phyloP scores from a whole-genome alignment of 2,113 vertebrate species.

The Strix uralensis region DNA sequence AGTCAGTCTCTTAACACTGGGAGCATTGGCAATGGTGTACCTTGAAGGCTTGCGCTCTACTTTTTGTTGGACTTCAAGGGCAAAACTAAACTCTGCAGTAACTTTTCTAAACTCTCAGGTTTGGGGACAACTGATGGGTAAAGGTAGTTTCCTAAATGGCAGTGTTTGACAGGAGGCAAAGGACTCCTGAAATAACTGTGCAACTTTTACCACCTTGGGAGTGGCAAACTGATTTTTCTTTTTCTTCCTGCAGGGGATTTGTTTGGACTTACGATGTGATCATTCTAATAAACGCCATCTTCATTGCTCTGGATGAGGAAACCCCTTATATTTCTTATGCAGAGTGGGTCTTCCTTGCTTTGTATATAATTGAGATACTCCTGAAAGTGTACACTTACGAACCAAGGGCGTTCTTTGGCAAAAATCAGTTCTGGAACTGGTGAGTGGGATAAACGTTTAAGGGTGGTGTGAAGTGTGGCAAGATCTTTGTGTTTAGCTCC shows the following conservation, averaged over 20 bases:
- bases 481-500: not conserved
- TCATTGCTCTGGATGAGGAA: constrained; percentile 91
- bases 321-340: constrained; percentile 80
- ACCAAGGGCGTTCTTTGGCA: constrained; percentile 83
- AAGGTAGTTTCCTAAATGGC: not conserved
- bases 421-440: constrained; percentile 95
- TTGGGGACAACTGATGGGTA: not conserved
- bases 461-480: not conserved
- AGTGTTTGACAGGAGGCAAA: not conserved
- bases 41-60: not conserved
- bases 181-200: not conserved
- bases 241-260: constrained; percentile 67
- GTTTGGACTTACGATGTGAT: constrained; percentile 86
- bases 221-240: not conserved
- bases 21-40: not conserved
- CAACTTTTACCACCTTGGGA: not conserved
- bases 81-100: not conserved
- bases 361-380: constrained; percentile 90
- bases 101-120: not conserved
- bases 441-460: constrained; percentile 47
- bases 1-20: not conserved
- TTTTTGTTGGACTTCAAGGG: not conserved
- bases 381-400: constrained; percentile 91
- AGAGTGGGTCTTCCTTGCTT: constrained; percentile 87
- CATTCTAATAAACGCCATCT: constrained; percentile 89